phyloP scores from a whole-genome alignment of 2,888 invertebrate species.

The Tinea pellionella region DNA sequence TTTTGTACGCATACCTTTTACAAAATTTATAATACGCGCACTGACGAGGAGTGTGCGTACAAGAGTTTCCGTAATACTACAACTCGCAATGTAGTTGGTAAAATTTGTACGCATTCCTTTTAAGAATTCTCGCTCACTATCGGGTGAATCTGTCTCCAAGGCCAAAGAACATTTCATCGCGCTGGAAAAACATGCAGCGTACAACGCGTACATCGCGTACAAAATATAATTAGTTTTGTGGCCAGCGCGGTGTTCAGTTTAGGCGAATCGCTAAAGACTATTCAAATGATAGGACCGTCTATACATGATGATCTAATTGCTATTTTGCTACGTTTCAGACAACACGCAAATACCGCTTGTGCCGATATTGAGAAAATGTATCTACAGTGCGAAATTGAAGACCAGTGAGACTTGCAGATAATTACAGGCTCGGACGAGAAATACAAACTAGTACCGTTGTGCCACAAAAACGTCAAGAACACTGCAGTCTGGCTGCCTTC shows the following conservation, averaged over 20 bases:
- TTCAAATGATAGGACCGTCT: constrained; percentile 22
- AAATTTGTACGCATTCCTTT: too few species aligned
- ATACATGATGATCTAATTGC: constrained; percentile 24
- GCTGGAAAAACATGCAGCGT: constrained; percentile 19
- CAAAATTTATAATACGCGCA: too few species aligned
- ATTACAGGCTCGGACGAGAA: constrained; percentile 19
- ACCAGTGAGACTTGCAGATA: constrained; percentile 25
- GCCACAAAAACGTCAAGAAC: constrained; percentile 14
- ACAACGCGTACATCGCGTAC: constrained; percentile 18
- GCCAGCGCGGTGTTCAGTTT: constrained; percentile 17
- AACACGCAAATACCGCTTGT: constrained; percentile 22
- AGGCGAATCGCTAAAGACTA: constrained; percentile 21
- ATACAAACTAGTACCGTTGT: background rate
- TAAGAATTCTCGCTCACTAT: constrained; percentile 15
- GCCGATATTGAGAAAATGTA: constrained; percentile 28
- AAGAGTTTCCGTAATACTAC: too few species aligned
- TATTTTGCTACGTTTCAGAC: constrained; percentile 24
- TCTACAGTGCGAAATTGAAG: constrained; percentile 22
- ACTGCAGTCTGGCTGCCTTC: constrained; percentile 19
- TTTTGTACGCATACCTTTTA: too few species aligned
- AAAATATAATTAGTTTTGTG: constrained; percentile 18
- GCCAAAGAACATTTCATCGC: constrained; percentile 18
- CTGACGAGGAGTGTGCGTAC: too few species aligned
- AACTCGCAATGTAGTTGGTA: too few species aligned
- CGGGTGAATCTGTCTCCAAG: constrained; percentile 18